Evolutionary conservation across 2,113 vertebrate genomes (phyloP), one percentile per base, ranked within the genome.

Genomic region (Chamaetylas fuelleborni): DNA sequence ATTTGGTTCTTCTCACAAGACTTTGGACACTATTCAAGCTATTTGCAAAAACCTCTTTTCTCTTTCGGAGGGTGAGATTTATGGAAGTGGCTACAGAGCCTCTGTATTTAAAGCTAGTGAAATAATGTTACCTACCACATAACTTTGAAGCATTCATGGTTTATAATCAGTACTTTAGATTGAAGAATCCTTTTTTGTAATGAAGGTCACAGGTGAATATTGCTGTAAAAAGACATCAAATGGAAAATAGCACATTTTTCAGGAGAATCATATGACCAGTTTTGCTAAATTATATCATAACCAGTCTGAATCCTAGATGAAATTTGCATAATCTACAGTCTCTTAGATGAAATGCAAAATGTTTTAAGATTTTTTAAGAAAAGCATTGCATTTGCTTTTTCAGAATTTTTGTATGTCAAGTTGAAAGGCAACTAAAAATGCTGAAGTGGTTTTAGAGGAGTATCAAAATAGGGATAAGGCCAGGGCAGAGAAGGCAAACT

Each of bases 401-500:
- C 48, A 48, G 43, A 78, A 28, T 11, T 67, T 13, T 5, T 40
- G 14, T n/a, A 12, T 50, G 18, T 40, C 33, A 33, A 14, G 13
- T 16, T 34, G 58, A 60, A 66, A 8, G 7, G 45, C 36, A 66
- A 7, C 19, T 33, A 45, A 72, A 34, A 77, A 22, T 38, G 40
- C 19, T 53, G 38, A n/a, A 8, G 5, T 57, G 33, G 20, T n/a
- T 57, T 57, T 51, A 2, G 0, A 31, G 11, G 24, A 70, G 11
- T 14, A 17, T 33, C 16, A 24, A 10, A 69, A 64, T 0, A 47
- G 24, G n/a, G 15, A 8, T 3, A 12, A 23, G 28, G 72, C 34
- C 36, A 47, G n/a, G 6, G 48, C 8, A 31, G 36, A 48, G 48
- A 4, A 47, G 5, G 15, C 25, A 34, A 33, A 23, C 19, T 33